These are phyloP conservation scores for Eudyptes chrysolophus DNA, from an alignment of 2,113 vertebrate species.

Conservation along the genomic window DNA sequence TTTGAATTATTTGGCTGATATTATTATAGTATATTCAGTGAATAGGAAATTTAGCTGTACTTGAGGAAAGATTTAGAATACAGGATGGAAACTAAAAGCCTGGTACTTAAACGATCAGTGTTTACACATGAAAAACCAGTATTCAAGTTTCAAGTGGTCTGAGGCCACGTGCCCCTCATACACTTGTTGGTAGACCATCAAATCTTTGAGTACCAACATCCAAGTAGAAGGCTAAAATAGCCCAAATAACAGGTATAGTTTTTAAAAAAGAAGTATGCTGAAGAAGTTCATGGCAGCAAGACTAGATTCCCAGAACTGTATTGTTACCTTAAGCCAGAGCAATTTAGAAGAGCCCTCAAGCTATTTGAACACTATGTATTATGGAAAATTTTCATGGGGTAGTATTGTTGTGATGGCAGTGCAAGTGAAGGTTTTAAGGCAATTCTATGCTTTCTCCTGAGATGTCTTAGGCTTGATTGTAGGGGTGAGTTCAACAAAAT, in stretches of 20 bases:
- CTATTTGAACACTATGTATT: neutral
- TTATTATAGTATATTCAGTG: neutral
- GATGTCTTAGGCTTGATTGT: neutral
- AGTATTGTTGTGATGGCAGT: neutral
- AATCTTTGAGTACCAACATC: neutral
- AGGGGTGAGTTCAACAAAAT: neutral
- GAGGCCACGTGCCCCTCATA: neutral
- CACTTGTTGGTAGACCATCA: neutral
- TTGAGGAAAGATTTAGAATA: neutral
- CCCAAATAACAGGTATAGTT: neutral
- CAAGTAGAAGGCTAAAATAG: neutral
- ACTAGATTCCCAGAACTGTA: neutral
- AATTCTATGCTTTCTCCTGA: neutral
- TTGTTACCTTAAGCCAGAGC: neutral
- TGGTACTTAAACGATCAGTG: neutral
- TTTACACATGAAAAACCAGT: neutral
- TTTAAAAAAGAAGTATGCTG: neutral
- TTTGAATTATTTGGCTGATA: neutral
- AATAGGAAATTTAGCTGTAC: neutral
- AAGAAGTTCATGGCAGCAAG: neutral
- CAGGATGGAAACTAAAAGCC: neutral
- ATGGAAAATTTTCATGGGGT: neutral
- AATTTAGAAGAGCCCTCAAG: neutral
- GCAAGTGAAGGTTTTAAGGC: neutral
- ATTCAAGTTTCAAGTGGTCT: neutral